A percentile compares a stretch with the other conserved stretches of the same genome.
These are phyloP conservation scores for Dicrostonyx torquatus DNA, from an alignment of 2,797 vertebrate genomes.

Conservation along the genomic window DNA sequence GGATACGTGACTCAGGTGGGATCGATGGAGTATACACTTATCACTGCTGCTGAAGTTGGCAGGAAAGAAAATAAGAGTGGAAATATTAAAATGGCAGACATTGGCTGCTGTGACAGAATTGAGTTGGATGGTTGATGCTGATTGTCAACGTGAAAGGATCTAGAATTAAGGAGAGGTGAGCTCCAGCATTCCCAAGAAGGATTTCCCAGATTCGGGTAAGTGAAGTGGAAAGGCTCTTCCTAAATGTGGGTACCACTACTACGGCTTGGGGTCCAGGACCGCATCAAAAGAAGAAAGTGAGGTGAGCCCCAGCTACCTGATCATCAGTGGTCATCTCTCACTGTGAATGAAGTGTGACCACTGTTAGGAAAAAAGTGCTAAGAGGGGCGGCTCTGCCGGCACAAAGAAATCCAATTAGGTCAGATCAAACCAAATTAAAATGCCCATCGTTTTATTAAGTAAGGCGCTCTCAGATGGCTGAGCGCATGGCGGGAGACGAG, in stretches of 20 bases:
- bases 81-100: background rate
- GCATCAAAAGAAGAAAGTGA: background rate
- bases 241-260: background rate
- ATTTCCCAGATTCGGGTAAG: background rate
- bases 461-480: no score
- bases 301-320: background rate
- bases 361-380: no score
- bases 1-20: background rate
- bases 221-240: background rate
- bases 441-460: no score
- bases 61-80: background rate
- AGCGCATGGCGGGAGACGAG: no score
- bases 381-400: no score
- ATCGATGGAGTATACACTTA: background rate
- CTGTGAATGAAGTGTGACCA: background rate
- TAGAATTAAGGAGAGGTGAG: background rate
- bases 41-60: background rate
- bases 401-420: no score
- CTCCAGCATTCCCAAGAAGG: background rate
- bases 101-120: background rate
- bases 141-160: background rate
- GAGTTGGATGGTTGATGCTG: background rate
- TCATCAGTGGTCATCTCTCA: background rate
- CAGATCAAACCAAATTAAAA: no score
- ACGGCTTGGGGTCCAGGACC: background rate